Percentiles rank a stretch among this genome's conserved stretches.
Evolutionary conservation across 2,888 invertebrate species (phyloP).

Genomic region (Drosophila borborema): DNA sequence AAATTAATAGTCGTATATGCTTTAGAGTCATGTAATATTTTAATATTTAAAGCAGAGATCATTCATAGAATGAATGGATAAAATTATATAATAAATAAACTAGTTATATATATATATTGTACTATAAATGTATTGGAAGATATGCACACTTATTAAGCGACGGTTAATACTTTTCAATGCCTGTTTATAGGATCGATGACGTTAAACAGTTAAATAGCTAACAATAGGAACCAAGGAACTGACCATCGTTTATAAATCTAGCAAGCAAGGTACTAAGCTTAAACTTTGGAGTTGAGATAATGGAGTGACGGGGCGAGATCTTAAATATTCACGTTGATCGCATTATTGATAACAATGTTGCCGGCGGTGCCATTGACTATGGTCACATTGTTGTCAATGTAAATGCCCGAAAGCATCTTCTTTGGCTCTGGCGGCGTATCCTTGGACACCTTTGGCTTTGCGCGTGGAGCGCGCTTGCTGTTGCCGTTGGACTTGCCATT

Average conservation of each 20-base stretch:
- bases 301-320: slow-evolving; percentile 1
- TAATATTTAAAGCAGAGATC: slow-evolving; percentile 23
- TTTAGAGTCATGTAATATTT: slow-evolving; percentile 14
- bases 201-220: slow-evolving; percentile 52
- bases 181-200: slow-evolving; percentile 26
- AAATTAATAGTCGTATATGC: neutral
- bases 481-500: slow-evolving; percentile 33
- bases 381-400: slow-evolving; percentile 73
- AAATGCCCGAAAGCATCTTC: slow-evolving; percentile 30
- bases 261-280: slow-evolving; percentile 43
- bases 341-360: slow-evolving; percentile 80
- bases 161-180: slow-evolving; percentile 59
- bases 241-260: slow-evolving; percentile 24
- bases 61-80: slow-evolving; percentile 48
- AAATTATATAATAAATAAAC: slow-evolving; percentile 12
- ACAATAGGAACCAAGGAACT: slow-evolving; percentile 62
- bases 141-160: slow-evolving; percentile 31
- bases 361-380: slow-evolving; percentile 75
- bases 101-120: slow-evolving; percentile 29
- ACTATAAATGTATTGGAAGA: slow-evolving; percentile 10
- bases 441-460: slow-evolving; percentile 10
- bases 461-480: slow-evolving; percentile 12
- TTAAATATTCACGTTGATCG: slow-evolving; percentile 79
- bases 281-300: slow-evolving; percentile 40
- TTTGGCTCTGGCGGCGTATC: neutral